Evolutionary conservation across 2,797 vertebrate species (phyloP), one percentile per base, ranked within the genome.

Genomic region (Rhadinocentrus ornatus): DNA sequence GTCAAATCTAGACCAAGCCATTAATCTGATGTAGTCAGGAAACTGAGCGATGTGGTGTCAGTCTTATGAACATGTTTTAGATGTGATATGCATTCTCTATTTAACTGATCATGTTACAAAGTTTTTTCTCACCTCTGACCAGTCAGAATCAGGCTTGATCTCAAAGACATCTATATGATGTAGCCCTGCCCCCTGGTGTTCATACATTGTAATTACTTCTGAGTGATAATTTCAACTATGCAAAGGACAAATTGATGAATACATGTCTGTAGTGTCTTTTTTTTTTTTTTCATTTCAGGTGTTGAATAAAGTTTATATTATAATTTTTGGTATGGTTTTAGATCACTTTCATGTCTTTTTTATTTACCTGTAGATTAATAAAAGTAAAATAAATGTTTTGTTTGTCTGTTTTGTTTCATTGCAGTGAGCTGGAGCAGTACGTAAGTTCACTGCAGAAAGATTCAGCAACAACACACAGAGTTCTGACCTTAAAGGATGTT

Each of bases 351-450:
- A 22, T 39, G 55, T 60, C 6, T 10, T 24, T 41, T 37, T 56
- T 61, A 31, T 2, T 22, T 2, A 53, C 12, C 7, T 29, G 3
- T 18, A 41, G 22, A 29, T 9, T 2, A 55, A 50, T 1, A 50
- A 2, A 58, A 26, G 31, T 34, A 54, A 15, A 27, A 54, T 16
- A 24, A 48, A 2, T 35, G 9, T 26, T 55, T 26, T 1, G 0
- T 34, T 24, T 68, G 9, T 61, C 6, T 53, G 57, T 71, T 31
- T 1, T 63, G 10, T 18, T 71, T 12, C 65, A 12, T 85, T 73
- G 50, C 88, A 99, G 98, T 55, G 97, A 98, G 65, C 84, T 99
- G 88, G 98, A 99, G 90, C 90, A 91, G 62, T 98, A 96, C n/a
- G 96, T 99, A 5, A 96, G 96, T 74, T 92, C 94, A 57, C 82